Evolutionary conservation across 92 coral and sea anemone species (phyloP).

Genomic region (Epizoanthus scotinus): DNA sequence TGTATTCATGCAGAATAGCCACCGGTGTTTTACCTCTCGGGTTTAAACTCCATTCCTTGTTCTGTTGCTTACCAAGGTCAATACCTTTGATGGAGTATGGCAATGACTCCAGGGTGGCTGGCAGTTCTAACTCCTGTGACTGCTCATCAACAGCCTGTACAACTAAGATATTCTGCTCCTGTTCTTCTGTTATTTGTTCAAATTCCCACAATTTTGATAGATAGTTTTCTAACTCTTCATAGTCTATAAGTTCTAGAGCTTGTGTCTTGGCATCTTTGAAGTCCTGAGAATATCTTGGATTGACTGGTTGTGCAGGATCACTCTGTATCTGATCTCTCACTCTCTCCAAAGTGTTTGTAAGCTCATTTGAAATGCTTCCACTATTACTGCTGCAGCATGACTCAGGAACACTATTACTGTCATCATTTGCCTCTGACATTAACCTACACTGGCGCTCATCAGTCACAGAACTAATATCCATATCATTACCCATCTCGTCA

Average conservation of each 20-base stretch:
- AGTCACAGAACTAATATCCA: background rate
- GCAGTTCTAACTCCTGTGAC: constrained; percentile 37
- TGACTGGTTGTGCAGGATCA: background rate
- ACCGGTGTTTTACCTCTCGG: constrained; percentile 89
- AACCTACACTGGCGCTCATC: background rate
- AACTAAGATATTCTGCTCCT: constrained; percentile 65
- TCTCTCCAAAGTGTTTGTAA: background rate
- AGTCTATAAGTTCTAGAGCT: constrained; percentile 58
- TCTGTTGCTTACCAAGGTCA: constrained; percentile 47
- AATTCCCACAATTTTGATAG: constrained; percentile 77
- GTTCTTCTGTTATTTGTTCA: constrained; percentile 66
- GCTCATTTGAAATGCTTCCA: constrained; percentile 9
- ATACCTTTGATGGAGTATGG: constrained; percentile 77
- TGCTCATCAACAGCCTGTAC: constrained; percentile 18
- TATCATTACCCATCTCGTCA: background rate
- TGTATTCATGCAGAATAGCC: constrained; percentile 91
- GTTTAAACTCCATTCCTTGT: constrained; percentile 60
- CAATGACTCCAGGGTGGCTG: constrained; percentile 66
- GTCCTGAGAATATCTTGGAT: background rate
- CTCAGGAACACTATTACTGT: background rate
- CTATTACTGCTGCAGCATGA: background rate
- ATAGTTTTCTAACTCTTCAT: constrained; percentile 65
- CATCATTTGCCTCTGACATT: background rate
- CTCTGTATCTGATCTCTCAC: background rate
- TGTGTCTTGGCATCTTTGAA: constrained; percentile 27